A percentile compares a stretch with the other conserved stretches of the same genome.
These are phyloP conservation scores for Sebastes trivittatus DNA, from an alignment of 2,797 vertebrate genomes.

Conservation along the genomic window DNA sequence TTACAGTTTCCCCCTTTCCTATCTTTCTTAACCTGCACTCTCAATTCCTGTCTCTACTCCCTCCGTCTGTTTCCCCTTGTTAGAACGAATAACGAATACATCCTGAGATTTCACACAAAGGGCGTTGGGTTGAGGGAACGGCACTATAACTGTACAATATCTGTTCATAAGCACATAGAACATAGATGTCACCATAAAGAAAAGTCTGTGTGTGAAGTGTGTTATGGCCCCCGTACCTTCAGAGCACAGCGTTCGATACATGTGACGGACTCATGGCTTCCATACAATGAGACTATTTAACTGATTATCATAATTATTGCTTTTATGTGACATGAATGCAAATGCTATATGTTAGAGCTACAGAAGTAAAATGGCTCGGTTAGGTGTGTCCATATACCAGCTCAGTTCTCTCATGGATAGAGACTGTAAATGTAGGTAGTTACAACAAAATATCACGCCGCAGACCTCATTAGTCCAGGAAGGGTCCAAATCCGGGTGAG, in stretches of 20 bases:
- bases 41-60: slow-evolving; percentile 21
- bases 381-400: slow-evolving; percentile 48
- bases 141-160: slow-evolving; percentile 50
- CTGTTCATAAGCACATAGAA: slow-evolving; percentile 49
- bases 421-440: slow-evolving; percentile 65
- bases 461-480: slow-evolving; percentile 52
- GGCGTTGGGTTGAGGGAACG: slow-evolving; percentile 36
- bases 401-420: slow-evolving; percentile 43
- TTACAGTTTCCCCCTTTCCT: slow-evolving; percentile 16
- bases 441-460: slow-evolving; percentile 53
- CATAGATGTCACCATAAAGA: slow-evolving; percentile 37
- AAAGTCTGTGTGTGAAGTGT: slow-evolving; percentile 48
- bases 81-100: slow-evolving; percentile 45
- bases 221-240: slow-evolving; percentile 62
- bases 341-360: slow-evolving; percentile 72
- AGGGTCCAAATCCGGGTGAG: slow-evolving; percentile 41
- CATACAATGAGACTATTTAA: slow-evolving; percentile 53
- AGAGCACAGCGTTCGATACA: slow-evolving; percentile 56
- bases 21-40: slow-evolving; percentile 23
- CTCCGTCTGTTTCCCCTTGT: slow-evolving; percentile 19
- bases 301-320: slow-evolving; percentile 78
- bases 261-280: slow-evolving; percentile 55
- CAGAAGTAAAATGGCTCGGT: slow-evolving; percentile 67
- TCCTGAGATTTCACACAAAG: slow-evolving; percentile 76
- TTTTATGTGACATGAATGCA: slow-evolving; percentile 71